Evolutionary conservation across 2,888 invertebrate genomes (phyloP).

Genomic region (Strigamia maritima): DNA sequence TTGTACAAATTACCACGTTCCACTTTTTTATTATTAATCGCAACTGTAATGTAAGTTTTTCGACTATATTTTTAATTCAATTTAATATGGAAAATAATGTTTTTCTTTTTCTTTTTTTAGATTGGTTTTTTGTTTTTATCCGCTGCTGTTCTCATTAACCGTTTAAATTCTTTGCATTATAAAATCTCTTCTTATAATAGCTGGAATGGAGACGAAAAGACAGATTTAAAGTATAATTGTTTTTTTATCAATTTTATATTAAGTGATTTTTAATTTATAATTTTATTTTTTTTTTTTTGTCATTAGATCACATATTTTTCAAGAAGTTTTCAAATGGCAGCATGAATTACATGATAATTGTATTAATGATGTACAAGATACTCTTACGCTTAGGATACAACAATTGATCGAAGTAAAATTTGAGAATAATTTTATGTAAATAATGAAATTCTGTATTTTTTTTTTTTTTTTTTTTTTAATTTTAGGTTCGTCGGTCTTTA

Average conservation of each 20-base stretch:
- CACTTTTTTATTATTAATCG: constrained; percentile 26
- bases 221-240: constrained; percentile 35
- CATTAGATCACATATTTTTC: constrained; percentile 31
- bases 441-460: not conserved
- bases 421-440: not conserved
- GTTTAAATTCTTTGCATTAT: constrained; percentile 8
- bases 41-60: constrained; percentile 22
- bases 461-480: not conserved
- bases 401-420: constrained; percentile 20
- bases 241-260: not conserved
- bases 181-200: constrained; percentile 1
- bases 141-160: constrained; percentile 30
- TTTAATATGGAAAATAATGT: not conserved
- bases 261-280: not conserved
- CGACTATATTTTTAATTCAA: not conserved
- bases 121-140: constrained; percentile 22
- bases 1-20: constrained; percentile 16
- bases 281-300: not conserved
- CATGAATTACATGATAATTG: constrained; percentile 26
- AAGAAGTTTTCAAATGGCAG: constrained; percentile 37
- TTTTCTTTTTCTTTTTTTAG: not conserved
- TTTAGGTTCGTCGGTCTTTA: constrained; percentile 29
- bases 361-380: constrained; percentile 15
- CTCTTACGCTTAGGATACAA: constrained; percentile 1
- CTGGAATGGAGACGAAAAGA: constrained; percentile 24